Conservation (phyloP, 2,888 invertebrate genomes). For the Drosophila demipolita region DNA sequence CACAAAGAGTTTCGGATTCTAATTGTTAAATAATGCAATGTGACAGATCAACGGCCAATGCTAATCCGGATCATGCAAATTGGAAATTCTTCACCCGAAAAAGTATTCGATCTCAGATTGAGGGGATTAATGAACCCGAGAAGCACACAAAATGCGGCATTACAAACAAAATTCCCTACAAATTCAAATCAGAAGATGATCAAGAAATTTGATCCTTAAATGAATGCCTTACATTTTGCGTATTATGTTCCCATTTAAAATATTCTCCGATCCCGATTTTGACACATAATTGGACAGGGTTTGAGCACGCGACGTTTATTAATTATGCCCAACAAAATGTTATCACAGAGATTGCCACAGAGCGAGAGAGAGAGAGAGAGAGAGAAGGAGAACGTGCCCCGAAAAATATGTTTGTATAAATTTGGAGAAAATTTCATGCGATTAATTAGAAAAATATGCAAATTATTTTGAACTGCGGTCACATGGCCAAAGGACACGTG, state of each 20-base stretch:
- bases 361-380: not conserved
- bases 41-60: conserved; percentile 44
- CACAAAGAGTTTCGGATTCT: conserved; percentile 48
- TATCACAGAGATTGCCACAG: conserved; percentile 43
- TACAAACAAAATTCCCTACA: not conserved
- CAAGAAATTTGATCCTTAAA: not conserved
- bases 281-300: conserved; percentile 48
- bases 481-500: conserved; percentile 68
- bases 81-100: not conserved
- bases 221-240: not conserved
- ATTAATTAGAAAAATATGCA: conserved; percentile 84
- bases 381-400: conserved; percentile 3
- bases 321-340: conserved; percentile 65
- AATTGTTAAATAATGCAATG: conserved; percentile 63
- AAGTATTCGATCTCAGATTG: conserved; percentile 1
- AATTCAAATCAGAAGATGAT: conserved; percentile 1
- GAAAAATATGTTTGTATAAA: conserved; percentile 25
- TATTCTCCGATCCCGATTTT: conserved; percentile 31
- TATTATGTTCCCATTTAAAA: conserved; percentile 1
- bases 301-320: conserved; percentile 73
- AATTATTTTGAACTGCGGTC: conserved; percentile 60
- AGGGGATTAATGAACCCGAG: not conserved
- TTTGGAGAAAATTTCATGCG: conserved; percentile 69
- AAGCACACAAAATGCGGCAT: not conserved
- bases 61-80: conserved; percentile 38